Evolutionary conservation across 1,140 invertebrate genomes (phyloP).

Genomic region (Drosophila pandora): DNA sequence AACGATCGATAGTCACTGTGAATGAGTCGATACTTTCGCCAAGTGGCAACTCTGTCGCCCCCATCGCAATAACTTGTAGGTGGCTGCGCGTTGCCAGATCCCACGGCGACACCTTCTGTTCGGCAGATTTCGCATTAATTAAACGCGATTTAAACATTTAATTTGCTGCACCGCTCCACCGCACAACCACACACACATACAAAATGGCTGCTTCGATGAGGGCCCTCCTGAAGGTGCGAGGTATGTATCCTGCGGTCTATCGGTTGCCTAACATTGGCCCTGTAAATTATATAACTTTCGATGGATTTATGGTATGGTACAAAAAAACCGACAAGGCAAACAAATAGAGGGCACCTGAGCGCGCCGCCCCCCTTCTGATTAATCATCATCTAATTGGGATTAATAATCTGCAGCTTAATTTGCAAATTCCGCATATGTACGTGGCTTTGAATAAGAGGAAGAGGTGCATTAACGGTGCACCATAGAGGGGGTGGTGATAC

Average conservation of each 20-base stretch:
- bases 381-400: constrained; percentile 20
- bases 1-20: constrained; percentile 2
- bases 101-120: constrained; percentile 44
- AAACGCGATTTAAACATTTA: constrained; percentile 72
- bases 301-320: constrained; percentile 51
- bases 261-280: constrained; percentile 61
- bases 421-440: constrained; percentile 38
- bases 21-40: neutral
- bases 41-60: neutral
- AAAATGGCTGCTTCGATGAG: constrained; percentile 81
- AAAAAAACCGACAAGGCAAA: constrained; percentile 19
- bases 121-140: constrained; percentile 62
- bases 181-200: constrained; percentile 55
- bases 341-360: constrained; percentile 22
- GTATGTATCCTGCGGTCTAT: constrained; percentile 50
- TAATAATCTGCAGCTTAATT: constrained; percentile 5
- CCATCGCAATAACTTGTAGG: constrained; percentile 3
- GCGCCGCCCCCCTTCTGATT: constrained; percentile 25
- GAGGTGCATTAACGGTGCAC: constrained; percentile 5
- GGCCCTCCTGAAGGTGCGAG: constrained; percentile 77
- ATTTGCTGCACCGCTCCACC: constrained; percentile 53
- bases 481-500: neutral
- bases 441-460: constrained; percentile 59
- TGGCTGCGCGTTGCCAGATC: constrained; percentile 23
- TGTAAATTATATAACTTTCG: constrained; percentile 74